Conservation (phyloP, 2,888 invertebrate species). For the Yponomeuta evonymella region DNA sequence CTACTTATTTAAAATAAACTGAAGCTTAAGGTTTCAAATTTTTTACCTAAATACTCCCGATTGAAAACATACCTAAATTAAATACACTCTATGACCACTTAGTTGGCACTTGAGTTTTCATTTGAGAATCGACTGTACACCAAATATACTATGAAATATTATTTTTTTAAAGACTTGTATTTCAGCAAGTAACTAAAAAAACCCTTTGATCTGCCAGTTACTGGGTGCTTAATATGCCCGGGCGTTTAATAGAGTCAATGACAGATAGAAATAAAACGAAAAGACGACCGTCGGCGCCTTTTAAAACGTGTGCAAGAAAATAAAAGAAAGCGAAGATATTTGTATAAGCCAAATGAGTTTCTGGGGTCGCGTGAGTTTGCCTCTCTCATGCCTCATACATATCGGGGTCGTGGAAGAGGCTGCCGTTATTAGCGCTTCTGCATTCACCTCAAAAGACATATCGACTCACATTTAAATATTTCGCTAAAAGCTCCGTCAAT, state of each 20-base stretch:
- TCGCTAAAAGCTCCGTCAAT: conserved; percentile 68
- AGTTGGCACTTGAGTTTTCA: too few relatives aligned
- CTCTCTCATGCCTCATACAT: conserved; percentile 46
- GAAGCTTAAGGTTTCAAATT: too few relatives aligned
- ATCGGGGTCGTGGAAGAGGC: conserved; percentile 43
- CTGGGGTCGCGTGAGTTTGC: conserved; percentile 38
- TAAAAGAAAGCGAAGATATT: conserved; percentile 58
- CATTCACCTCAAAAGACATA: conserved; percentile 55
- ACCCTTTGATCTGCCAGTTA: neutral
- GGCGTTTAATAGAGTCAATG: conserved; percentile 22
- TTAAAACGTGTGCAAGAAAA: conserved; percentile 50
- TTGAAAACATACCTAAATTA: too few relatives aligned
- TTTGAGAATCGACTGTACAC: too few relatives aligned
- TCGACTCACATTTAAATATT: conserved; percentile 60
- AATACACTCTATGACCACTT: too few relatives aligned
- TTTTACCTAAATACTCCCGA: too few relatives aligned
- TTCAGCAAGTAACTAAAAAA: neutral
- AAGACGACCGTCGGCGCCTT: conserved; percentile 53
- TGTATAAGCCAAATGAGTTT: conserved; percentile 72
- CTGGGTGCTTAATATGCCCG: neutral
- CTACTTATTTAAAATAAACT: too few relatives aligned
- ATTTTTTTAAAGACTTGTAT: too few relatives aligned
- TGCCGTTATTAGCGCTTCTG: conserved; percentile 61
- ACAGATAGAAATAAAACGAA: conserved; percentile 46
- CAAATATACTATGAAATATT: too few relatives aligned